Base-by-base conservation (phyloP, 1,140 invertebrate genomes). In the Drosophila repletoides region DNA sequence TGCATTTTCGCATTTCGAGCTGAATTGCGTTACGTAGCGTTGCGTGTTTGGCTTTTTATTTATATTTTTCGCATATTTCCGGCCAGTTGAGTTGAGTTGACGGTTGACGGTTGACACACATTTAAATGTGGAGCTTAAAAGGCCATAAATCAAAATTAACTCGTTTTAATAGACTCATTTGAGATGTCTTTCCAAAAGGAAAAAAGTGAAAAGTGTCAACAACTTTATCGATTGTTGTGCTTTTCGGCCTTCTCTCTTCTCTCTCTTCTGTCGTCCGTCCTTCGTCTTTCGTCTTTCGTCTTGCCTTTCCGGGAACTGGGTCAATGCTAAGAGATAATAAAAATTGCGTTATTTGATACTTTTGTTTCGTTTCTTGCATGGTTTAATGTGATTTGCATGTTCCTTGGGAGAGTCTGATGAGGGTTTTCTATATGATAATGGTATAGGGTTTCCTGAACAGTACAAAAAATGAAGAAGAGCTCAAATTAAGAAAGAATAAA, bases 301-400 rank as follows among this genome's bases (percentile, higher is more conserved):
- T 72, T 67, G 58, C 76, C 77, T 81, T 81, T 69, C 68, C 55
- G 14, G 76, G 61, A 81, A 83, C 40, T 83, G 76, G 76, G 77
- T 81, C 72, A 81, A 81, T 72, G 76, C 29, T 76, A 76, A 43
- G 10, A 26, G 41, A 65, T 65, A 58, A 59, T 41, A 51, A 24
- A 59, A 76, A 41, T 15, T 46, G 49, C 29, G 51, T 51, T 52
- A 58, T 66, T 49, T 10, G 60, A 69, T 64, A 69, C 41, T 69
- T 46, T 12, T 14, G 33, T 33, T 46, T 12, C 14, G 33, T 33
- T 49, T 60, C 43, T 51, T 66, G 34, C 36, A 29, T 51, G 34
- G 36, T 41, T 65, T 66, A 40, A 66, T 66, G 59, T 66, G 45
- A 60, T 66, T 59, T 60, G 63, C 64, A 52, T 60, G 55, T 51